These are phyloP conservation scores for Gymnoscopelus braueri DNA, from an alignment of 2,797 vertebrate species.

Conservation along the genomic window DNA sequence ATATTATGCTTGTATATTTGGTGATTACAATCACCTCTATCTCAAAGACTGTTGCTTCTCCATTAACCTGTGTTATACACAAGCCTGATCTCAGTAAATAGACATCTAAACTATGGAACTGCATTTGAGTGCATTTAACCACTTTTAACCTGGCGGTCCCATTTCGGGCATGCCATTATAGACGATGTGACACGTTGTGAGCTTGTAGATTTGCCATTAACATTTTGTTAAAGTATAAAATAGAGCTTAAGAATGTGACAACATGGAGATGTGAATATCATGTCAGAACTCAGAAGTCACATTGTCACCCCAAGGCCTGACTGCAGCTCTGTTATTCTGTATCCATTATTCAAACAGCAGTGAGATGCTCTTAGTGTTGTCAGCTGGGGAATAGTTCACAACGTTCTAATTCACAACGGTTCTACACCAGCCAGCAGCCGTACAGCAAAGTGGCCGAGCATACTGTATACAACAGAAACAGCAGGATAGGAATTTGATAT, in stretches of 20 bases:
- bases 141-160: not conserved
- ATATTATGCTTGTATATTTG: no score
- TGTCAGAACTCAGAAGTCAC: no score
- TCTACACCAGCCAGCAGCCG: conserved; percentile 16
- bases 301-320: no score
- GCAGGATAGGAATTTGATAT: not conserved
- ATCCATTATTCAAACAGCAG: conserved; percentile 67
- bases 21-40: no score
- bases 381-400: conserved; percentile 29
- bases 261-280: no score
- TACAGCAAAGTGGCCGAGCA: not conserved
- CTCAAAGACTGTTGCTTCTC: no score
- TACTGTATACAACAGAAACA: not conserved
- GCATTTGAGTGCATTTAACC: conserved; percentile 22
- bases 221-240: not conserved
- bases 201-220: conserved; percentile 28
- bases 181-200: not conserved
- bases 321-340: conserved; percentile 30
- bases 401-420: conserved; percentile 22
- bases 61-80: no score
- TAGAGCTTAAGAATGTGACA: conserved; percentile 1
- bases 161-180: no score
- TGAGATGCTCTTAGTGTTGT: conserved; percentile 57
- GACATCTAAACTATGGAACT: conserved; percentile 10
- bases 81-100: no score